These are phyloP conservation scores for Antechinus flavipes DNA, from an alignment of 2,113 vertebrate species.

Conservation along the genomic window DNA sequence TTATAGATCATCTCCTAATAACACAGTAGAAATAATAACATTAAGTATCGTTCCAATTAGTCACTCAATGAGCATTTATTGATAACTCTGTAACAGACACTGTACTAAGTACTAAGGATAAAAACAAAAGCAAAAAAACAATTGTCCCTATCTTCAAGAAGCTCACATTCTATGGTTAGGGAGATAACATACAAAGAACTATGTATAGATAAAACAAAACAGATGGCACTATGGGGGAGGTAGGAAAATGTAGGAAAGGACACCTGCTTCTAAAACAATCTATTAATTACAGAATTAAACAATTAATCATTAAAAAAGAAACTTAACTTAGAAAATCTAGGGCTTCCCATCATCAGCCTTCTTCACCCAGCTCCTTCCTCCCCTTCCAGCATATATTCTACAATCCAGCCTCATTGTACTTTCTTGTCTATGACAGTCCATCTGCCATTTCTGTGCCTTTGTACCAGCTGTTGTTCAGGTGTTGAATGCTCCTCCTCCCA, in stretches of 20 bases:
- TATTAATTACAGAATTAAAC: neutral
- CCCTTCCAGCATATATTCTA: neutral
- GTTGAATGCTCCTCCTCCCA: neutral
- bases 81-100: neutral
- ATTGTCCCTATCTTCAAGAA: neutral
- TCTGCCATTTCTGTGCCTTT: neutral
- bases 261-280: neutral
- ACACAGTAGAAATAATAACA: neutral
- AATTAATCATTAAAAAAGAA: neutral
- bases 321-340: neutral
- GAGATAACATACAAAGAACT: neutral
- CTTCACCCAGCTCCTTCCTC: neutral
- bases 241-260: neutral
- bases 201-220: neutral
- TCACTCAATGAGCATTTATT: neutral
- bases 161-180: neutral
- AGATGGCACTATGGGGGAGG: neutral
- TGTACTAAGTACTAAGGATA: neutral
- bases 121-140: neutral
- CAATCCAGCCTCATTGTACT: neutral
- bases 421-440: neutral
- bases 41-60: neutral
- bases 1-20: neutral
- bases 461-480: neutral
- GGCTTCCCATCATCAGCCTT: neutral